Base-by-base conservation (phyloP, 2,888 invertebrate genomes). In the Ephialtes manifestator region DNA sequence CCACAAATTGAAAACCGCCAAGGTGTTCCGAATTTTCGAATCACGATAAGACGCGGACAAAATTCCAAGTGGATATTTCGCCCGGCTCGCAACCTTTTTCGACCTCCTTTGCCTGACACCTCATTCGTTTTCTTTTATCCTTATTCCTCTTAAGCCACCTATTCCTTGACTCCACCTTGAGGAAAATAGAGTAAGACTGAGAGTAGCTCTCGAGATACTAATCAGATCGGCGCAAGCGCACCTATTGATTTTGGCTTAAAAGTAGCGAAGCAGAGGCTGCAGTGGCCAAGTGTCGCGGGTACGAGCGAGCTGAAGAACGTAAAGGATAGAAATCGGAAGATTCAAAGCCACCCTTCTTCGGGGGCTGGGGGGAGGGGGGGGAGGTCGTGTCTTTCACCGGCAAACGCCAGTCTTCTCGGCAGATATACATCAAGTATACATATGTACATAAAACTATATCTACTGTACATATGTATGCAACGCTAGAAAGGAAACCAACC, bases 221-320 rank as follows among this genome's bases (percentile, higher is more conserved):
- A 83, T 87, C 87, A 76, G 85, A 87, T 87, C 85, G 81, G 81
- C 65, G 71, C 78, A 78, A 7, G 39, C 83, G 77, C 80, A 74
- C 85, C 78, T 83, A 87, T 83, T 83, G 85, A 85, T 85, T 85
- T 85, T 85, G 82, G 85, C 85, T 80, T 76, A 80, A 84, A 83
- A 80, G 84, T 85, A 82, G 58, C 84, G 78, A 84, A 86, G 74
- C 78, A 72, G 63, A 58, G 67, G 51, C 65, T 51, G 51, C 28
- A 71, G 53, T 67, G 72, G 48, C 24, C 77, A 67, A 71, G 76
- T 35, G 81, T 65, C 48, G 55, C 35, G 67, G 39, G 51, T 80
- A 28, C 35, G 71, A 78, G 60, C 70, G 58, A 79, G 55, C 65
- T 71, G 46, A 51, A 53, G 28, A 72, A 48, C 28, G 51, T 43